These are phyloP conservation scores for Drosophila paramelanica DNA, from an alignment of 2,888 invertebrate genomes.

Conservation along the genomic window DNA sequence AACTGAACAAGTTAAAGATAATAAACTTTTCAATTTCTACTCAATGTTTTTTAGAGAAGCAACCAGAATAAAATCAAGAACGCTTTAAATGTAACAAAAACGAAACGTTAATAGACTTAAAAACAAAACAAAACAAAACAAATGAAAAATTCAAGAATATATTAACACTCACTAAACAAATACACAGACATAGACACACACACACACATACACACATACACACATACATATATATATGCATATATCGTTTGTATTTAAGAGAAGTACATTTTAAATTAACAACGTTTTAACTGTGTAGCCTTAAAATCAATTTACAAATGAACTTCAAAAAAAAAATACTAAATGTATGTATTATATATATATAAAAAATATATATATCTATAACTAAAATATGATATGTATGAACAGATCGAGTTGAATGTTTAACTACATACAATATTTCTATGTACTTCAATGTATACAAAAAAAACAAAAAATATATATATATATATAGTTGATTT, in stretches of 20 bases:
- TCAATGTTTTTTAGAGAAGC: constrained; percentile 67
- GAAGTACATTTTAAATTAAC: constrained; percentile 41
- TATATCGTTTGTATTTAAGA: constrained; percentile 50
- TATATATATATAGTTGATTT: constrained; percentile 38
- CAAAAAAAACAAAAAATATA: background rate
- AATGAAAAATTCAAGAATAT: constrained; percentile 30
- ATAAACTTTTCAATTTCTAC: constrained; percentile 64
- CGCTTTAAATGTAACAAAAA: constrained; percentile 80
- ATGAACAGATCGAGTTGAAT: constrained; percentile 22
- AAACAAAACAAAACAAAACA: constrained; percentile 34
- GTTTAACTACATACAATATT: constrained; percentile 55
- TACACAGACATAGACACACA: constrained; percentile 29
- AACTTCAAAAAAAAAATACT: constrained; percentile 40
- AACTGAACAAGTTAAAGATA: constrained; percentile 38
- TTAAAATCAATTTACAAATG: constrained; percentile 70
- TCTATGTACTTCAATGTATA: constrained; percentile 33
- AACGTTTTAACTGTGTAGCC: constrained; percentile 76
- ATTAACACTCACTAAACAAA: constrained; percentile 38
- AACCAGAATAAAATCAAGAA: constrained; percentile 55
- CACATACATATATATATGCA: constrained; percentile 21
- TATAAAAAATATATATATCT: constrained; percentile 28
- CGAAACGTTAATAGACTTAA: constrained; percentile 79
- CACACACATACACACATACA: constrained; percentile 31
- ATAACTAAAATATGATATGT: constrained; percentile 27
- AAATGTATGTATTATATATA: constrained; percentile 25